These are phyloP conservation scores for Mormyrops boulengeri DNA, from an alignment of 2,797 vertebrate genomes.

Conservation along the genomic window DNA sequence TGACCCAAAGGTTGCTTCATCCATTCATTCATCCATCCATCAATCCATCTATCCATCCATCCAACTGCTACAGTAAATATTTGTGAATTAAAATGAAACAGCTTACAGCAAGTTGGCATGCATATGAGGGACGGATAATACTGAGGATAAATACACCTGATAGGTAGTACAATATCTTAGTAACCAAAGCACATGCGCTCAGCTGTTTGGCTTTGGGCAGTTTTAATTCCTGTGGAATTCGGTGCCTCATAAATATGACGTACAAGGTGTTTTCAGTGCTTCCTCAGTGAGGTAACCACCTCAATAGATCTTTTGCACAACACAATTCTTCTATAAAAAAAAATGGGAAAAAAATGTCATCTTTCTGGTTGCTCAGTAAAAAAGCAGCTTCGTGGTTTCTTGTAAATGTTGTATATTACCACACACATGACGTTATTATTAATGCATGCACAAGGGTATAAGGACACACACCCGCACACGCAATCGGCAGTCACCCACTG, in stretches of 20 bases:
- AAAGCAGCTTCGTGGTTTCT: neutral
- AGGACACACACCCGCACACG: constrained; percentile 13
- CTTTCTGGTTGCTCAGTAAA: neutral
- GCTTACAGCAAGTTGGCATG: neutral
- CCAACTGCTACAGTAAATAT: neutral
- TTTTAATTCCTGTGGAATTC: constrained; percentile 3
- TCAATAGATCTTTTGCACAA: neutral
- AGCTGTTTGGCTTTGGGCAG: neutral
- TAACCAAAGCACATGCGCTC: neutral
- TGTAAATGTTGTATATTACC: neutral
- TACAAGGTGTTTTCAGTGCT: neutral
- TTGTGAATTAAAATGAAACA: neutral
- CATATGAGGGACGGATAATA: neutral
- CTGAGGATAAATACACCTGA: neutral
- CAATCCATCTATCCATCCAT: neutral
- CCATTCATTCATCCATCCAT: neutral
- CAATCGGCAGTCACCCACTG: neutral
- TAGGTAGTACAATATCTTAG: neutral
- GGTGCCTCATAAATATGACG: neutral
- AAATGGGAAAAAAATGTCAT: neutral
- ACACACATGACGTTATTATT: neutral
- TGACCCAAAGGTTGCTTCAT: neutral
- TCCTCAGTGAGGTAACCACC: neutral
- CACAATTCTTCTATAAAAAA: neutral
- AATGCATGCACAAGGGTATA: constrained; percentile 13